Evolutionary conservation across 2,797 vertebrate species (phyloP), one percentile per base, ranked within the genome.

Genomic region (Tokudaia muenninki): DNA sequence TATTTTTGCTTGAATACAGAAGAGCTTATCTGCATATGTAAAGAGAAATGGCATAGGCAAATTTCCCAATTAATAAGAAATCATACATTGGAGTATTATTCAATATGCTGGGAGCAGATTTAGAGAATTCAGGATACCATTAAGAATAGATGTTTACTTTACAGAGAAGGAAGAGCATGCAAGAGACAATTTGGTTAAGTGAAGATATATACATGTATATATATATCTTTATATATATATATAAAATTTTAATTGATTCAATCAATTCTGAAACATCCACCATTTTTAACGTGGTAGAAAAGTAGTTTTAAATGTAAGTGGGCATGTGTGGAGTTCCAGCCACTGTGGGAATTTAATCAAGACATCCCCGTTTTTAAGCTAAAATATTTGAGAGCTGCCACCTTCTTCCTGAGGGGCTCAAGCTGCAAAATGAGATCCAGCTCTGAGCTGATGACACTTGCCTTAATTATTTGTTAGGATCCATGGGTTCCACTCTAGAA

Each of bases 391-490:
- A 72, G n/a, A 84, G 8, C 24, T 91, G 19, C 50, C 80, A 52
- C 37, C 21, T 50, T 89, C 90, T 94, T 90, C 75, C 82, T 75
- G 65, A 59, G 78, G 37, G 21, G 84, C 75, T 93, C 3, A 1
- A 82, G 82, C 77, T 96, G 9, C 59, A 63, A 88, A 92, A 70
- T 61, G 47, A 79, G n/a, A 96, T n/a, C 55, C 3, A 87, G 14
- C 44, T 87, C 47, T 65, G 78, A 96, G 61, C 94, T 92, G 44
- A 93, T 74, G 67, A 82, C 21, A 37, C 59, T 92, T 82, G 78
- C 52, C 65, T 94, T 47, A 87, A 87, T 95, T 88, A 88, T 80
- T 65, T 77, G 74, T 70, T 95, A 88, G 96, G 92, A 97, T 82
- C 95, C 83, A 90, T 47, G 87, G 84, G 81, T 95, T 96, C 80